A percentile compares a stretch with the other conserved stretches of the same genome.
Evolutionary conservation across 2,113 vertebrate species (phyloP).

Genomic region (Pelodiscus sinensis): DNA sequence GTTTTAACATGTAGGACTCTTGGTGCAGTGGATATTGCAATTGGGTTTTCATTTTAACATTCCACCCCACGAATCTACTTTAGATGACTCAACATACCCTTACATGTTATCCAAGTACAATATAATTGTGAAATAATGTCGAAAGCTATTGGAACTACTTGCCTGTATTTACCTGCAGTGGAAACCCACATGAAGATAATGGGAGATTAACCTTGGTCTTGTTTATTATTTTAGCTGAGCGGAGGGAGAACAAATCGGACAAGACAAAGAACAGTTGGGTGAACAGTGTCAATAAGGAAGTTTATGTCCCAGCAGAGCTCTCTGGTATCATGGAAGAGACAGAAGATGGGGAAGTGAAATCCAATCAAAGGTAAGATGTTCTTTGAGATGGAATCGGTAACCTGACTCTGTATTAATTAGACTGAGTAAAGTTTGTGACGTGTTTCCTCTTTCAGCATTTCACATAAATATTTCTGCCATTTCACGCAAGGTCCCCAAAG

Average conservation of each 20-base stretch:
- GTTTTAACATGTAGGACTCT: neutral
- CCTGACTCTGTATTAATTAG: neutral
- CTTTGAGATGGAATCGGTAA: neutral
- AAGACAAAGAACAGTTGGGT: constrained; percentile 82
- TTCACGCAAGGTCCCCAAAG: neutral
- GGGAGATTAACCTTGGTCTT: constrained; percentile 28
- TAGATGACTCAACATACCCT: neutral
- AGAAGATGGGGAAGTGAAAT: constrained; percentile 44
- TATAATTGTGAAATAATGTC: neutral
- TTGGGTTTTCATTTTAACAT: neutral
- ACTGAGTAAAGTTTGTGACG: neutral
- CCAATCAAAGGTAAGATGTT: constrained; percentile 76
- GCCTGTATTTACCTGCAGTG: neutral
- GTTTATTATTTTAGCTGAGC: constrained; percentile 82
- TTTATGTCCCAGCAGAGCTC: constrained; percentile 79
- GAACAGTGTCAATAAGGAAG: constrained; percentile 83
- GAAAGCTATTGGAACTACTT: neutral
- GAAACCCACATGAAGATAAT: neutral
- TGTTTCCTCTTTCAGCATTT: neutral
- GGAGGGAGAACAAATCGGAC: constrained; percentile 74
- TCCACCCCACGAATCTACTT: too few species aligned
- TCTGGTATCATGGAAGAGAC: constrained; percentile 75
- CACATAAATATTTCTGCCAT: neutral
- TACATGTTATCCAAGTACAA: neutral
- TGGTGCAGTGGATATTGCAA: neutral